These are phyloP conservation scores for Epinephelus malabaricus DNA, from an alignment of 2,797 vertebrate species.

Conservation along the genomic window DNA sequence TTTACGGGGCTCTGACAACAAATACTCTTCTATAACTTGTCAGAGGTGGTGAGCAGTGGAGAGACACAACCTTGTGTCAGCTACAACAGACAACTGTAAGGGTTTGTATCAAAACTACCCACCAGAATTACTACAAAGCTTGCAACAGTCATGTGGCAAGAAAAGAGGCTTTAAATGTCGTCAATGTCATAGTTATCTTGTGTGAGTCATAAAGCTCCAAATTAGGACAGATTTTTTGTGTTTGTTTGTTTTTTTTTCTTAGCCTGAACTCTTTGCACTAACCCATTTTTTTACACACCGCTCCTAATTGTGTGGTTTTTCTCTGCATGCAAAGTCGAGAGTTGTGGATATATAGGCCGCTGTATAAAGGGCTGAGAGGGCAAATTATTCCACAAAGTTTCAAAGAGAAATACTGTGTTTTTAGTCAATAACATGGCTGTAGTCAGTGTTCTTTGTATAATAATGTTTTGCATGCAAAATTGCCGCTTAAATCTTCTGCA, in stretches of 20 bases:
- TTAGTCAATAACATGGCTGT: not conserved
- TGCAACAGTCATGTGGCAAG: not conserved
- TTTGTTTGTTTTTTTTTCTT: not conserved
- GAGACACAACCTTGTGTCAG: not conserved
- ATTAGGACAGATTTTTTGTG: not conserved
- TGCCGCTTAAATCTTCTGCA: not conserved
- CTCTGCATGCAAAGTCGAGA: not conserved
- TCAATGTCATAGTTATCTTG: not conserved
- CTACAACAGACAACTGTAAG: not conserved
- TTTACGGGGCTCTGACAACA: not conserved
- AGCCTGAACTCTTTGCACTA: not conserved
- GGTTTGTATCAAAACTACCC: not conserved
- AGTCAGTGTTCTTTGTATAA: not conserved
- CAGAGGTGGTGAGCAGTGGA: not conserved
- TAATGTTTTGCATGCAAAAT: slow-evolving; percentile 1
- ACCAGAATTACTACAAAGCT: not conserved
- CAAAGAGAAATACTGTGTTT: not conserved
- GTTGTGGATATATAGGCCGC: not conserved
- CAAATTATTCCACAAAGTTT: not conserved
- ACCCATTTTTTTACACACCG: not conserved
- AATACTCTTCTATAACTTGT: not conserved
- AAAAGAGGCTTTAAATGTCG: not conserved
- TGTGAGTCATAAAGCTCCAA: not conserved
- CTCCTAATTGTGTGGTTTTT: not conserved
- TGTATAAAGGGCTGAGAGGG: not conserved